Base-by-base conservation (phyloP, 2,888 invertebrate species). In the Cantharis lateralis region DNA sequence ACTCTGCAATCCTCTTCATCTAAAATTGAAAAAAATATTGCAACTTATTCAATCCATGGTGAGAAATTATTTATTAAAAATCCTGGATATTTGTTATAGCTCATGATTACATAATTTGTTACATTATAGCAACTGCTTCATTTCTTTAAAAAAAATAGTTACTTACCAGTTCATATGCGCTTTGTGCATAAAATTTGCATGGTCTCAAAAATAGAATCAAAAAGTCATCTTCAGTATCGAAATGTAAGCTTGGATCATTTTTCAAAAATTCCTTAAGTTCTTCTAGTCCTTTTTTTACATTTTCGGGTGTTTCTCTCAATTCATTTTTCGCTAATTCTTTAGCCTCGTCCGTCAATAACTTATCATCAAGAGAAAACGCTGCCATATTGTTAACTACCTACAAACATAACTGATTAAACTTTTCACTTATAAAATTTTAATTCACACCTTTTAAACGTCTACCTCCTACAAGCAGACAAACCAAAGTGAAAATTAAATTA, bases 181-280 rank as follows among this genome's bases (percentile, higher is more conserved):
- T 95, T 83, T 95, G 91, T 0, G 95, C 93, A 83, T 96, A 95
- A 89, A 92, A 96, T 87, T 96, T 96, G 88, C 94, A 94, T 18
- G 95, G 95, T 78, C 96, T 91, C 75, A 96, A 89, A 85, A 95
- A 95, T 79, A 95, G 93, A 15, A 92, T 89, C 13, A 96, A 90
- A 61, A 94, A 91, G 26, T 94, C 94, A 82, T 96, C 95, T 81
- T 94, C 94, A 62, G 95, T 94, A 77, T 91, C 91, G 84, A 91
- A 89, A 72, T 95, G 85, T 78, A 93, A 93, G 70, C 91, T 91
- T 81, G 91, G 91, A 82, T 93, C 94, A 80, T 92, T 91, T 79
- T 85, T 85, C n/a, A 95, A 87, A 13, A 94, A 87, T 82, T 92
- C 91, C 70, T 92, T 88, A 2, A 95, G 88, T 79, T 91, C 89